These are phyloP conservation scores for Dinocampus coccinellae DNA, from an alignment of 2,888 invertebrate species.

Conservation along the genomic window DNA sequence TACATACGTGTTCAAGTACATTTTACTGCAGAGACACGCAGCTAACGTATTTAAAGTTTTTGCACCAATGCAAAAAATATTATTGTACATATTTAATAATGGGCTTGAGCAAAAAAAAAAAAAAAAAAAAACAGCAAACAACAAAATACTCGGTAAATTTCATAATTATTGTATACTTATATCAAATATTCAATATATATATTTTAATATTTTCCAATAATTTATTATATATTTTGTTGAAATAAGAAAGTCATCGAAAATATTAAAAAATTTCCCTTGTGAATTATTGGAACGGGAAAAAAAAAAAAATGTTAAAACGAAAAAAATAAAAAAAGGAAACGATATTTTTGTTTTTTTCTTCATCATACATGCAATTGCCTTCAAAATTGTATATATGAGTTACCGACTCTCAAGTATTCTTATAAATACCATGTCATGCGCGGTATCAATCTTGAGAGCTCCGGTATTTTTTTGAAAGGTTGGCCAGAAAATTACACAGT, in stretches of 20 bases:
- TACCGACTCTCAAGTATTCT: not conserved
- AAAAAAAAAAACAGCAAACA: no score
- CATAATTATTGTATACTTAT: no score
- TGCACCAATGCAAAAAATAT: not conserved
- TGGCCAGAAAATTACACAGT: slow-evolving; percentile 63
- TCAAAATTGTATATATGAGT: not conserved
- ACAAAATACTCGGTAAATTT: no score
- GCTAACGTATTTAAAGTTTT: not conserved
- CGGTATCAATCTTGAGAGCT: slow-evolving; percentile 25
- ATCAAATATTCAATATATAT: no score
- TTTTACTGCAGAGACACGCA: not conserved
- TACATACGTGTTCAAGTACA: not conserved
- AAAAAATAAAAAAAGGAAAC: not conserved
- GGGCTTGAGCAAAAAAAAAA: no score
- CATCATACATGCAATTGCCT: not conserved
- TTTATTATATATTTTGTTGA: not conserved
- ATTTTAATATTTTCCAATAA: no score
- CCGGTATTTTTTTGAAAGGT: slow-evolving; percentile 57
- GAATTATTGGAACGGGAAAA: not conserved
- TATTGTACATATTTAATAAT: not conserved
- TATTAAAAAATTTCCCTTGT: not conserved
- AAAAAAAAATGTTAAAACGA: no score
- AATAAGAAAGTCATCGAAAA: not conserved
- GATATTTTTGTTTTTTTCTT: not conserved
- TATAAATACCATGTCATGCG: slow-evolving; percentile 5